Conservation (phyloP, 2,113 vertebrate species). For the Talpa occidentalis region DNA sequence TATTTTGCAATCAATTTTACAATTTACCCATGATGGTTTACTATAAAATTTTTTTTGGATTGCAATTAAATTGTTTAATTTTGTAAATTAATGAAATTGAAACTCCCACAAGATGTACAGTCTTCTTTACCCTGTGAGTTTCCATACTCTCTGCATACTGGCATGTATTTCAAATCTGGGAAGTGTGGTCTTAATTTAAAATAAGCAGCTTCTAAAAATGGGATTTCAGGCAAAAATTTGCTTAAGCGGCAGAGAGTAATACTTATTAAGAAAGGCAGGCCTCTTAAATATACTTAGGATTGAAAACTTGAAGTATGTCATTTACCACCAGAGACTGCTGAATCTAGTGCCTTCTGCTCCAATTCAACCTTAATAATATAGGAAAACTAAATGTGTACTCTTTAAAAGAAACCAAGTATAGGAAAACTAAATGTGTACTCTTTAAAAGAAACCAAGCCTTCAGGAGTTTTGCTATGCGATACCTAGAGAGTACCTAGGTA, state of each 20-base stretch:
- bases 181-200: slow-evolving; percentile 38
- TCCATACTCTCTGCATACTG: background rate
- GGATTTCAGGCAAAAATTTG: slow-evolving; percentile 7
- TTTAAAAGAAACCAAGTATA: background rate
- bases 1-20: background rate
- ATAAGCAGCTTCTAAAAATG: background rate
- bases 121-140: background rate
- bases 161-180: background rate
- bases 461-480: background rate
- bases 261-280: background rate
- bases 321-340: background rate
- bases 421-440: background rate
- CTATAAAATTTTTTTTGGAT: background rate
- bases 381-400: background rate
- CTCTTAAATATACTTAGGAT: background rate
- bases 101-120: background rate
- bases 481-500: background rate
- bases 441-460: background rate
- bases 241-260: background rate
- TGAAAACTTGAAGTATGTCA: background rate
- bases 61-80: background rate
- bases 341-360: background rate
- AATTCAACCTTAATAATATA: background rate
- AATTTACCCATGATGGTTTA: background rate
- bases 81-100: background rate